phyloP scores from a whole-genome alignment of 2,113 vertebrate genomes.

The Megalops atlanticus region DNA sequence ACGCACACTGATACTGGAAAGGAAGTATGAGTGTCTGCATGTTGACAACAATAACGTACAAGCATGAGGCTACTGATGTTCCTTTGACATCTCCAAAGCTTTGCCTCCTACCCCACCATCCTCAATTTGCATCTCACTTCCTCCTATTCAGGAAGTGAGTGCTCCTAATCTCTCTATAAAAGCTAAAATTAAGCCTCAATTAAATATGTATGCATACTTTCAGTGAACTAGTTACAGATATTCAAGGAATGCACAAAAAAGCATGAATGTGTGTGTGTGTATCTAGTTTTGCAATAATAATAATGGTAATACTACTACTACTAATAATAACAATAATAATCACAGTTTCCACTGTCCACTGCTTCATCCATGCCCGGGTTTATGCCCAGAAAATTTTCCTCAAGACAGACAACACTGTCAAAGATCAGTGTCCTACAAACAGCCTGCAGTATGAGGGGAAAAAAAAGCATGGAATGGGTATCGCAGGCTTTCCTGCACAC shows the following conservation, averaged over 20 bases:
- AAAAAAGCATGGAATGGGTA: neutral
- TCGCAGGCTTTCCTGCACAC: neutral
- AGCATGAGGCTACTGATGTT: neutral
- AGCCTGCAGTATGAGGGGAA: no score
- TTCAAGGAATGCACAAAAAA: no score
- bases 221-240: neutral
- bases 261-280: neutral
- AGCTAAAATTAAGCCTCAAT: constrained; percentile 3
- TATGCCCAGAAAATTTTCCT: no score
- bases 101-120: neutral
- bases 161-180: neutral
- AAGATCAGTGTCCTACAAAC: no score
- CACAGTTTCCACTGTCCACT: no score
- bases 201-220: neutral
- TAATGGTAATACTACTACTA: no score
- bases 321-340: no score
- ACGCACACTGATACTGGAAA: no score
- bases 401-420: no score
- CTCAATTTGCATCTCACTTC: neutral
- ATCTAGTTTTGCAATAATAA: neutral
- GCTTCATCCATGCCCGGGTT: no score
- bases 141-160: neutral
- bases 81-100: neutral
- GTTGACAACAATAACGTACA: neutral
- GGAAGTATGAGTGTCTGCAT: neutral